Evolutionary conservation across 1,140 invertebrate genomes (phyloP), one percentile per base, ranked within the genome.

Genomic region (Drosophila kepulauana): DNA sequence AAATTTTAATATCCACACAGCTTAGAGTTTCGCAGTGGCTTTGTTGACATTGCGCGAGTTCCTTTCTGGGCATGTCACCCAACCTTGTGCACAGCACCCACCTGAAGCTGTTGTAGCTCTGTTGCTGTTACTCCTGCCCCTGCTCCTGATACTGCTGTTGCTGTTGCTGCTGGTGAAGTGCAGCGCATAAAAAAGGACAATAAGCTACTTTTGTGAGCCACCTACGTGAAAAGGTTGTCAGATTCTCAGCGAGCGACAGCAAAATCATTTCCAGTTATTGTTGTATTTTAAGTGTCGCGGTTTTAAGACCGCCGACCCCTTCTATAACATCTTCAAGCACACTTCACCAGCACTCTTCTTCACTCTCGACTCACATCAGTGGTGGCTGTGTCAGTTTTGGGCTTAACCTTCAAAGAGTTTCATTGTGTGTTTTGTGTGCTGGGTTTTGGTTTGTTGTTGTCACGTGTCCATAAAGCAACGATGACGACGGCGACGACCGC

Each of bases 171-270:
- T 20, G 16, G 16, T 66, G 61, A 81, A 87, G 81, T 89, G 85
- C 84, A 84, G 67, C 84, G 78, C 84, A 78, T 89, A 20, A 89
- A 87, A 87, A 87, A 87, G 85, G 85, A 87, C 84, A 88, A 84
- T 87, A 87, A 87, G 84, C 84, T 76, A 87, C 82, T 86, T 86
- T 80, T 81, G 75, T 66, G 52, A 56, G 72, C 59, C 61, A 84
- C 62, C 77, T 80, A 79, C 80, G 66, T 67, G 63, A 69, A 87
- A 88, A 80, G 80, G 84, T 88, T 79, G 48, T 54, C 64, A 57
- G 25, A 54, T 62, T 16, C 59, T 33, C n/a, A 56, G 46, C 48
- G 3, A 20, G 28, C 35, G 54, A 63, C 58, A 62, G 28, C 41
- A 41, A 86, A 86, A 86, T 79, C 70, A 79, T 86, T 87, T 82